Percentiles rank a stretch among this genome's conserved stretches.
phyloP scores from a whole-genome alignment of 2,113 vertebrate species.

The Camelus dromedarius region DNA sequence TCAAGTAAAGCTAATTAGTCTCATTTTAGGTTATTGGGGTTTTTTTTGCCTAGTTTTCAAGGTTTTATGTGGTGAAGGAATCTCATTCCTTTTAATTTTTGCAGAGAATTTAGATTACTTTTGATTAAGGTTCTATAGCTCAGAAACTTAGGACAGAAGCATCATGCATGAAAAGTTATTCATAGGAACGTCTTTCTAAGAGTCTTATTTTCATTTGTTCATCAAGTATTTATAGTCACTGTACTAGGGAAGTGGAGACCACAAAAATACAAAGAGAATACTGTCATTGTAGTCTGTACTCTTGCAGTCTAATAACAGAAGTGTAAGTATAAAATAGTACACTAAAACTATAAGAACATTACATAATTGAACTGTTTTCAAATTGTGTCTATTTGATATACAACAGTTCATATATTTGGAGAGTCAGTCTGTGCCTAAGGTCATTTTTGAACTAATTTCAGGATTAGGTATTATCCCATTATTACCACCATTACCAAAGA shows the following conservation, averaged over 20 bases:
- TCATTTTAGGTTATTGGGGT: not conserved
- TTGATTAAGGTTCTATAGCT: not conserved
- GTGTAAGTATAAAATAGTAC: slow-evolving; percentile 1
- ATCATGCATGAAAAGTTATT: not conserved
- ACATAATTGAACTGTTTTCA: not conserved
- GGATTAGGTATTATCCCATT: not conserved
- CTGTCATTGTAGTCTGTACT: not conserved
- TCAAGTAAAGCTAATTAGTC: not conserved
- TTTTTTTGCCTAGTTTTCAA: not conserved
- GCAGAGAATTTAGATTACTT: slow-evolving; percentile 16
- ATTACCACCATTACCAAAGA: not conserved
- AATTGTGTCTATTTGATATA: slow-evolving; percentile 19
- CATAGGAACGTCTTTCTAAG: not conserved
- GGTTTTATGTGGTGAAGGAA: not conserved
- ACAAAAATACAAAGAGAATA: not conserved
- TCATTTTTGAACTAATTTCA: slow-evolving; percentile 31
- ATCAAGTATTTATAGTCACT: not conserved
- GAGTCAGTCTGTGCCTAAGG: not conserved
- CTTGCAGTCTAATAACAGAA: not conserved
- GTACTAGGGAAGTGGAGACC: not conserved
- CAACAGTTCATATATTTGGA: not conserved
- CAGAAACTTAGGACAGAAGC: not conserved
- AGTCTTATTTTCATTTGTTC: slow-evolving; percentile 15
- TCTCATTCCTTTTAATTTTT: not conserved
- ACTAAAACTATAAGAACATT: slow-evolving; percentile 34